Evolutionary conservation across 2,797 vertebrate species (phyloP), one percentile per base, ranked within the genome.

Genomic region (Champsocephalus gunnari): DNA sequence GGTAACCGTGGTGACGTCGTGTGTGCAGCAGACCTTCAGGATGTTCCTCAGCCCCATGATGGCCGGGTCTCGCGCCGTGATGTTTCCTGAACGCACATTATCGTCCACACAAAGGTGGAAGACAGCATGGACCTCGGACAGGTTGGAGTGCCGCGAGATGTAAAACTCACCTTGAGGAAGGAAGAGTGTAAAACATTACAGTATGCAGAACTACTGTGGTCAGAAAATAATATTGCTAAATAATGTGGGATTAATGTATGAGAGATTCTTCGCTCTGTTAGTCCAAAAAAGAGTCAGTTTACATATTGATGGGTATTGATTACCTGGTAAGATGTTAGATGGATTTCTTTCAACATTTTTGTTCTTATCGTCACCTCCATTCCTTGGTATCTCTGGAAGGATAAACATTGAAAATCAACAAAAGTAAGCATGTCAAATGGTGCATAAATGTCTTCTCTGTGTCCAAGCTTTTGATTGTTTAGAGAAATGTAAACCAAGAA

Each of bases 11-110:
- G 97, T 99, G 90, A 99, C 87, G 82, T 99, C 98, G 0, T 99
- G 98, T 0, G 97, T 99, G 77, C 98, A 99, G 94, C 98, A 99
- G 47, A 99, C 97, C 88, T 99, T 99, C 78, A 99, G 95, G 79
- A 99, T 98, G 92, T 99, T 99, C n/a, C 98, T 94, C 68, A 99
- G 90, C 10, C 98, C 98, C 98, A 99, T 99, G 75, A 99, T 98
- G 66, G 98, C 98, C 0, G 98, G 98, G 87, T 99, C 97, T 0
- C 98, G 95, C 13, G 98, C 98, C 0, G 97, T 98, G 84, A 99
- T 96, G 32, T 95, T 98, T 38, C 97, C 96, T 0, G 96, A 98
- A 3, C 96, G 96, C 53, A 99, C 96, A 0, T 97, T 98, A 84
- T 99, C 98, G 17, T 99, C 98, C 94, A 99, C 97, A 3, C 98